Evolutionary conservation across 2,888 invertebrate genomes (phyloP).

Genomic region (Cephus spinipes): DNA sequence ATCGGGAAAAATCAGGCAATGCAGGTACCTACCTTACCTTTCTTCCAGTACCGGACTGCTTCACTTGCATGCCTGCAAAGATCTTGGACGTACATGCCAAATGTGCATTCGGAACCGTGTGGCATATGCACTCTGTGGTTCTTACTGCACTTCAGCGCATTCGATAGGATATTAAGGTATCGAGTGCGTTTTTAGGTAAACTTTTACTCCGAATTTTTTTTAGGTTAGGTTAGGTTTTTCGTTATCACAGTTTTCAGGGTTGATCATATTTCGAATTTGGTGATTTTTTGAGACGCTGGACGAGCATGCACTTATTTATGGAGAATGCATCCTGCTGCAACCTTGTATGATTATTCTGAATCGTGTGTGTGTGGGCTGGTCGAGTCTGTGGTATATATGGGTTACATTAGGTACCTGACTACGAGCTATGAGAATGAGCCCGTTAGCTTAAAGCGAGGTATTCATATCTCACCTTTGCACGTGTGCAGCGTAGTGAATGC

Average conservation of each 20-base stretch:
- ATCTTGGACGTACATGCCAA: neutral
- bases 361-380: neutral
- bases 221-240: neutral
- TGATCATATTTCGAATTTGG: neutral
- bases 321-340: neutral
- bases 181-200: neutral
- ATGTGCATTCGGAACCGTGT: neutral
- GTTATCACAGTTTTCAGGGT: neutral
- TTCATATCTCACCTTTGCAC: neutral
- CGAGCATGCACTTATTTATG: neutral
- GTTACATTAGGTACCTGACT: neutral
- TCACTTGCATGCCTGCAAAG: neutral
- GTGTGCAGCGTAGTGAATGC: neutral
- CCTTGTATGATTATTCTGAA: neutral
- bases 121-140: neutral
- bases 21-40: neutral
- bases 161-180: neutral
- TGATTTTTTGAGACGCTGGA: neutral
- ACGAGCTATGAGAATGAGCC: neutral
- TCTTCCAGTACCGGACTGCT: neutral
- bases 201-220: neutral
- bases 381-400: neutral
- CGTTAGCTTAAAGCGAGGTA: neutral
- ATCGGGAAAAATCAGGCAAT: neutral
- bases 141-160: neutral